Evolutionary conservation across 1,140 invertebrate species (phyloP), one percentile per base, ranked within the genome.

Genomic region (Atta cephalotes): DNA sequence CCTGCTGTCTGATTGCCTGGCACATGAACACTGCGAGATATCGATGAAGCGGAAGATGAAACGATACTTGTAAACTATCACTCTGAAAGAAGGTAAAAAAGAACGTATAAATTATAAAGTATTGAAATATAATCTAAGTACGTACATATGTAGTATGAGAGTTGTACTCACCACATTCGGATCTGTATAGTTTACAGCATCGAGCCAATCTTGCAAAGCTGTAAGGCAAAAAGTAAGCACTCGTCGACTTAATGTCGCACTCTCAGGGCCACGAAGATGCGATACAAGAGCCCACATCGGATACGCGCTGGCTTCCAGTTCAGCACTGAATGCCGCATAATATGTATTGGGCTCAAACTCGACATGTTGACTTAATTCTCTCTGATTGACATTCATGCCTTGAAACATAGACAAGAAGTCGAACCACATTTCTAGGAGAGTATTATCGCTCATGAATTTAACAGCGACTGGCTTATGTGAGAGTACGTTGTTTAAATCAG

Each of bases 311-410:
- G 98, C 98, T 95, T 99, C 99, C 85, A 99, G 95, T 95, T 99
- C 99, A 77, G 98, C 98, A 79, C 98, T 98, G 95, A 99, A 99
- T 1, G 99, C 98, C 65, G 98, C 98, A 95, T 99, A 99, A 95
- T 99, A 99, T 0, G 98, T 98, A 85, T 98, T 98, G 18, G 98
- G 98, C 94, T 99, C 99, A 95, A 98, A 99, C 96, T 99, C 98
- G n/a, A 99, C 97, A 95, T 99, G 98, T 70, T 98, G 97, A 91
- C 96, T 97, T 71, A 98, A 95, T 94, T 99, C 98, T 87, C 98
- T 96, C 84, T 98, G 96, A 95, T 99, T 99, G 12, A 99, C 97
- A 95, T 99, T 99, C 98, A 99, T 99, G 65, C 98, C 98, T 97
- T 99, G 99, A 95, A 99, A 98, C 97, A 98, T 97, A 18, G 97